These are phyloP conservation scores for Hyalella azteca DNA, from an alignment of 2,888 invertebrate species.

Conservation along the genomic window DNA sequence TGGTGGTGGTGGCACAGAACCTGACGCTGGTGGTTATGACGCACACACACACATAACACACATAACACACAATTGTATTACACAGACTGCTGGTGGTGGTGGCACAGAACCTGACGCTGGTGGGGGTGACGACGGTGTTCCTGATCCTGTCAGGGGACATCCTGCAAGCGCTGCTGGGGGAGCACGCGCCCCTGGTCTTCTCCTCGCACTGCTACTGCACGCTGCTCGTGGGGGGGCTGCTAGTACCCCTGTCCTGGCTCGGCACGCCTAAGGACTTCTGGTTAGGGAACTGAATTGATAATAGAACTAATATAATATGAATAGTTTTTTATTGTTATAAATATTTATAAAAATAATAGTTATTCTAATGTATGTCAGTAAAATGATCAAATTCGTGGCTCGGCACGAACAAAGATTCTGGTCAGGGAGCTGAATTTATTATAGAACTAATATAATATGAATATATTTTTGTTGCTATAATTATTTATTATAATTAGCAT, in stretches of 20 bases:
- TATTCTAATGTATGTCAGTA: too few species aligned
- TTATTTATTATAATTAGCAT: too few species aligned
- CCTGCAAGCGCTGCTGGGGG: conserved; percentile 15
- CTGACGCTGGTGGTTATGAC: conserved; percentile 45
- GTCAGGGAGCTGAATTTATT: too few species aligned
- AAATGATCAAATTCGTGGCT: too few species aligned
- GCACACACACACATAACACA: neutral
- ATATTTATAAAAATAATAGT: too few species aligned
- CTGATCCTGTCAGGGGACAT: conserved; percentile 43
- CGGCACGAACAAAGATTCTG: too few species aligned
- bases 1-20: conserved; percentile 37
- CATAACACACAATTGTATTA: neutral
- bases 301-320: neutral
- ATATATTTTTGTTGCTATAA: too few species aligned
- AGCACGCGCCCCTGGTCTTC: neutral
- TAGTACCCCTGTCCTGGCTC: conserved; percentile 72
- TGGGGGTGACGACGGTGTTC: conserved; percentile 50
- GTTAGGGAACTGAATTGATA: conserved; percentile 65
- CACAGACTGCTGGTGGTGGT: conserved; percentile 39
- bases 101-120: conserved; percentile 40
- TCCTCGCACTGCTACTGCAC: conserved; percentile 72
- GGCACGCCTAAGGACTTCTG: conserved; percentile 76
- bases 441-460: too few species aligned
- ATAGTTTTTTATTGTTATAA: too few species aligned
- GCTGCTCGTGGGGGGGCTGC: conserved; percentile 69